Conservation (phyloP, 2,113 vertebrate species). For the Elephas maximus region DNA sequence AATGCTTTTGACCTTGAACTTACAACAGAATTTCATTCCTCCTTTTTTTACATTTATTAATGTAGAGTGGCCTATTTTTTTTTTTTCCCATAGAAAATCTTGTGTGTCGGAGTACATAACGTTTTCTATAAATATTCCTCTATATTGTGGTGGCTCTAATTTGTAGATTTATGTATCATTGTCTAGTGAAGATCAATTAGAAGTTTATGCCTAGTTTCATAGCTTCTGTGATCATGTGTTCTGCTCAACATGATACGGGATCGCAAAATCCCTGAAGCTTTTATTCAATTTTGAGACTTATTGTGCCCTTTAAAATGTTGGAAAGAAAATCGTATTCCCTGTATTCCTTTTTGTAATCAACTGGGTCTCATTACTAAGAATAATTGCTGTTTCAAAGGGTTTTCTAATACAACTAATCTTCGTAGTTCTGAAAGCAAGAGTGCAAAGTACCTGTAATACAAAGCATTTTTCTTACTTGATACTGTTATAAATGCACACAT, state of each 20-base stretch:
- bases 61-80: conserved; percentile 49
- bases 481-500: background rate
- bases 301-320: conserved; percentile 31
- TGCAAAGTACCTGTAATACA: background rate
- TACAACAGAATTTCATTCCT: conserved; percentile 73
- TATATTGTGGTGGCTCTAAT: conserved; percentile 16
- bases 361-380: conserved; percentile 5
- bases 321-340: conserved; percentile 38
- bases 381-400: conserved; percentile 45
- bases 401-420: background rate
- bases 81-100: conserved; percentile 53
- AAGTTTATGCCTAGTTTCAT: conserved; percentile 63
- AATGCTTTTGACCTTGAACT: conserved; percentile 71
- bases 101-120: conserved; percentile 32
- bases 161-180: conserved; percentile 53
- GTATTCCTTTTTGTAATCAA: background rate
- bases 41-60: conserved; percentile 66
- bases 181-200: conserved; percentile 53
- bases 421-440: background rate
- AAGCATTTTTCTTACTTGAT: background rate
- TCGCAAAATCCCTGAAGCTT: background rate
- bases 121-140: conserved; percentile 57
- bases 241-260: background rate
- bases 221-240: background rate
- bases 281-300: conserved; percentile 44